These are phyloP conservation scores for Eubucco bourcierii DNA, from an alignment of 2,113 vertebrate genomes.

Conservation along the genomic window DNA sequence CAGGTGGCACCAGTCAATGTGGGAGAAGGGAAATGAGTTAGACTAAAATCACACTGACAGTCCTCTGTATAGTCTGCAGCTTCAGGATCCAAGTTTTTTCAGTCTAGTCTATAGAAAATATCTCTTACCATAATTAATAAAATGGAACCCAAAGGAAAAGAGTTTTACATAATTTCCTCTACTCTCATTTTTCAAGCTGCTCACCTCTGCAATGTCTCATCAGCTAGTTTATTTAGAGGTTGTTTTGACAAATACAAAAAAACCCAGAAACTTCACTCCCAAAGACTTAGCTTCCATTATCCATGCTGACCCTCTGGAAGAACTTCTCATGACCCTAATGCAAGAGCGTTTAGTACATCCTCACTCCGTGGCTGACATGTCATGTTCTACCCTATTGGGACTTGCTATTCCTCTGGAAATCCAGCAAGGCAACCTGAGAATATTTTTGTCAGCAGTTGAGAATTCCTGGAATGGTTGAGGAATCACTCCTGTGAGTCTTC, in stretches of 20 bases:
- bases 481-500: not conserved
- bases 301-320: not conserved
- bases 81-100: not conserved
- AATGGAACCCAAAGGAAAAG: not conserved
- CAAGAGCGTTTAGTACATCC: not conserved
- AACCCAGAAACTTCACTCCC: not conserved
- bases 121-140: not conserved
- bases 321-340: rapidly evolving
- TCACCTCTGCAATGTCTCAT: not conserved
- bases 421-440: not conserved
- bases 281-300: not conserved
- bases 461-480: not conserved
- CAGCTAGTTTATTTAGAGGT: not conserved
- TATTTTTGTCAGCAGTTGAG: not conserved
- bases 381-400: not conserved
- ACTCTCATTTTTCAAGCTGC: not conserved
- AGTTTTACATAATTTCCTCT: not conserved
- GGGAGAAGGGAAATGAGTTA: not conserved
- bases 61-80: not conserved
- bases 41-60: not conserved
- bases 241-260: not conserved
- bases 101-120: not conserved
- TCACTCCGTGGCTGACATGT: rapidly evolving
- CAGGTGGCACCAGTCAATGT: not conserved
- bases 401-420: not conserved